A percentile compares a stretch with the other conserved stretches of the same genome.
phyloP scores from a whole-genome alignment of 2,888 invertebrate genomes.

The Artemia sp. region DNA sequence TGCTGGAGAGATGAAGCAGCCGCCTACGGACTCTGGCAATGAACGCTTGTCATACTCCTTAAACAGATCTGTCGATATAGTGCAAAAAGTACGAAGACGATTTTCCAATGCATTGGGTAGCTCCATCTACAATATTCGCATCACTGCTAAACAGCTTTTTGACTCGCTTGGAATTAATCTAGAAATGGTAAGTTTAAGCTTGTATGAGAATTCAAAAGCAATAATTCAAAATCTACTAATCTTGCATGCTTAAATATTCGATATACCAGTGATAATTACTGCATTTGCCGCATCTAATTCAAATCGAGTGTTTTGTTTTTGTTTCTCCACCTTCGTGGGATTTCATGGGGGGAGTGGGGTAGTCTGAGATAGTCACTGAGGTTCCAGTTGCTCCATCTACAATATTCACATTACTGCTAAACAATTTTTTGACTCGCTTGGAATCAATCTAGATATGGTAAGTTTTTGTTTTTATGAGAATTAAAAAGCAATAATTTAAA shows the following conservation, averaged over 20 bases:
- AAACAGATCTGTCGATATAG: background rate
- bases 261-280: too few relatives aligned
- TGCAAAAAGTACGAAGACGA: background rate
- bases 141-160: background rate
- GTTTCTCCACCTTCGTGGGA: too few relatives aligned
- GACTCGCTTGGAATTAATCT: slow-evolving; percentile 9
- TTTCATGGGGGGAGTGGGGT: too few relatives aligned
- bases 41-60: slow-evolving; percentile 1
- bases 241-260: too few relatives aligned
- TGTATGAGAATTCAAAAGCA: too few relatives aligned
- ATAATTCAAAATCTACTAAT: too few relatives aligned
- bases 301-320: too few relatives aligned
- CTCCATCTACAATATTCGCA: background rate
- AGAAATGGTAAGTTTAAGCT: background rate
- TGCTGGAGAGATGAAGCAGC: background rate
- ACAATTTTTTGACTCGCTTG: background rate
- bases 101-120: background rate
- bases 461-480: too few relatives aligned
- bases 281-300: too few relatives aligned
- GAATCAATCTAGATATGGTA: background rate
- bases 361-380: too few relatives aligned
- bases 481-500: too few relatives aligned
- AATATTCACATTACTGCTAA: background rate
- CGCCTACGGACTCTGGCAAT: background rate
- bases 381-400: background rate